Evolutionary conservation across 2,113 vertebrate genomes (phyloP), one percentile per base, ranked within the genome.

Genomic region (Chaetorhynchus papuensis): DNA sequence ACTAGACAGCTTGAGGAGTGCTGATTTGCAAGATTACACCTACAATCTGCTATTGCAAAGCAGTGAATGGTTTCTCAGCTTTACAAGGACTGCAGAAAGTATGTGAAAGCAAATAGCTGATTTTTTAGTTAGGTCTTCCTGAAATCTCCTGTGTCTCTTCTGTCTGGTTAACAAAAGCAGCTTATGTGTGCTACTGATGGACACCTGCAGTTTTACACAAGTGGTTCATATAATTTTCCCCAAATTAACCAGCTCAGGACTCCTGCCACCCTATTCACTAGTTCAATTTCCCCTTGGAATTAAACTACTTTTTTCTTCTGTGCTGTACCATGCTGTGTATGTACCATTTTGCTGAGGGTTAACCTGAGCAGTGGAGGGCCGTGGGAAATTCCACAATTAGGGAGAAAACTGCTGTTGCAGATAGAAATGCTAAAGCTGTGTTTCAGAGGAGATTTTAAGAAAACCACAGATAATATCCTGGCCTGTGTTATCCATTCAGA

Each of bases 381-480:
- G 11, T 35, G 68, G 49, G 37, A 49, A 82, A 42, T 6, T 28
- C 63, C 82, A 42, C 80, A 31, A 69, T 12, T 2, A 1, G 69
- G 80, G 65, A 91, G 72, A 27, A 69, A 33, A 86, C 37, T 44
- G 11, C 66, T 69, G 22, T 2, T 45, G n/a, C 54, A 70, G 66
- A 54, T 37, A 66, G 70, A 86, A 47, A 37, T 26, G 28, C 59
- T 61, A 72, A 93, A 61, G 42, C 53, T 1, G 0, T 24, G 30
- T 65, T 89, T 65, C 69, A 89, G 63, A 56, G 31, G 24, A 82
- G 86, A 69, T 94, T 92, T 91, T 82, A 71, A 92, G 74, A 88
- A 93, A 96, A 93, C 74, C 54, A 18, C 59, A 80, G 70, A 53
- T 91, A 87, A 85, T 83, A 87, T 87, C 78, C 77, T 24, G 24